phyloP scores from a whole-genome alignment of 1,140 invertebrate genomes.

The Zaprionus inermis region DNA sequence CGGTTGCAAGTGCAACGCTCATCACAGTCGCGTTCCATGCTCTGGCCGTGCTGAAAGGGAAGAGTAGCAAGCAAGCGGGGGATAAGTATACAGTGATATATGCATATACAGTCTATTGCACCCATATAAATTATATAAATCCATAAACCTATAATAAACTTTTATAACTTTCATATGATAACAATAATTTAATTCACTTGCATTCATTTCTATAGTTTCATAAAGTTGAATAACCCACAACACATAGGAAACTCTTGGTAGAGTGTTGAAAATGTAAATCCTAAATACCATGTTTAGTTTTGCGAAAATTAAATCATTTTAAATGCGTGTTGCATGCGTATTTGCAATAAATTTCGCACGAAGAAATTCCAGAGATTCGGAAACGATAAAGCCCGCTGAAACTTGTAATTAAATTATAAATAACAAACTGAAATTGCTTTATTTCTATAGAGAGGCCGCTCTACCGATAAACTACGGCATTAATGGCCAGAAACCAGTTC shows the following conservation, averaged over 20 bases:
- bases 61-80: not conserved
- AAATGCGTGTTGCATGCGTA: slow-evolving; percentile 6
- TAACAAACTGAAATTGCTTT: not conserved
- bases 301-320: not conserved
- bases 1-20: slow-evolving; percentile 88
- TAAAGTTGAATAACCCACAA: not conserved
- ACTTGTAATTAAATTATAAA: not conserved
- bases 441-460: not conserved
- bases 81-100: not conserved
- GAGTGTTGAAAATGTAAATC: not conserved
- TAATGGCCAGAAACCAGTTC: slow-evolving; percentile 26
- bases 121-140: not conserved
- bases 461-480: slow-evolving; percentile 5
- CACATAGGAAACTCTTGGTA: not conserved
- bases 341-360: not conserved
- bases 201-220: not conserved
- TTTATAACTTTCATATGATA: not conserved
- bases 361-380: not conserved
- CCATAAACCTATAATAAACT: not conserved
- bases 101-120: not conserved
- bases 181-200: not conserved
- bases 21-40: slow-evolving; percentile 88
- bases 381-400: not conserved
- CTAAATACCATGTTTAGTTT: not conserved
- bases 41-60: slow-evolving; percentile 86